Conservation (phyloP, 2,113 vertebrate genomes). For the Empidonax alnorum region DNA sequence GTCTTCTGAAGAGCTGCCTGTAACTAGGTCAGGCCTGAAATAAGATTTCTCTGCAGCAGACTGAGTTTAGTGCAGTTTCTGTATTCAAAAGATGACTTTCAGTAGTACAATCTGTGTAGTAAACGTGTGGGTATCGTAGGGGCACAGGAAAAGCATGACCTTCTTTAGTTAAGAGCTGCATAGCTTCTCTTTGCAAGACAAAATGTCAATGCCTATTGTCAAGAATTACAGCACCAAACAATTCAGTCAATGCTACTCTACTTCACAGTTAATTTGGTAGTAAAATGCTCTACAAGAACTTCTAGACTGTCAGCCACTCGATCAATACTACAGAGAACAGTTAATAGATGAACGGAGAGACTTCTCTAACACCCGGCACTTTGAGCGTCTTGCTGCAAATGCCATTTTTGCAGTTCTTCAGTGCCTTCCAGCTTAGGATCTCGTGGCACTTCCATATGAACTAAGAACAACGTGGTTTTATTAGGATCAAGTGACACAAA, state of each 20-base stretch:
- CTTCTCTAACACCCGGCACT: background rate
- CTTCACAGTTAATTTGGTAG: conserved; percentile 70
- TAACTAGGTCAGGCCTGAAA: conserved; percentile 37
- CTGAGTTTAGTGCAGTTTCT: conserved; percentile 62
- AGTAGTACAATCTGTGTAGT: conserved; percentile 66
- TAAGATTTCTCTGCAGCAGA: conserved; percentile 51
- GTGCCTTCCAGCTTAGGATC: conserved; percentile 12
- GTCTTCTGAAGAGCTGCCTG: conserved; percentile 48
- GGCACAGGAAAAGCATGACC: background rate
- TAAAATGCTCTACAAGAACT: conserved; percentile 50
- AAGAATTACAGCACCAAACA: conserved; percentile 64
- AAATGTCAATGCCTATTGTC: conserved; percentile 57
- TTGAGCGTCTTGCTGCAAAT: background rate
- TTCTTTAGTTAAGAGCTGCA: conserved; percentile 35
- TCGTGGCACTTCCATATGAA: conserved; percentile 45
- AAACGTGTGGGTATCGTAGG: background rate
- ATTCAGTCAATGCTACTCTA: conserved; percentile 67
- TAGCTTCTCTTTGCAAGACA: conserved; percentile 56
- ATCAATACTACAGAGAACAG: conserved; percentile 29
- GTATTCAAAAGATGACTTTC: conserved; percentile 60
- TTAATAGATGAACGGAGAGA: background rate
- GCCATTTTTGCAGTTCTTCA: background rate
- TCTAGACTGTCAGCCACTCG: conserved; percentile 40
- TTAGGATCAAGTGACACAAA: conserved; percentile 15
- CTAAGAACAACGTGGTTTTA: background rate